Evolutionary conservation across 1,140 invertebrate genomes (phyloP), one percentile per base, ranked within the genome.

Genomic region (Chironomus striatipennis): DNA sequence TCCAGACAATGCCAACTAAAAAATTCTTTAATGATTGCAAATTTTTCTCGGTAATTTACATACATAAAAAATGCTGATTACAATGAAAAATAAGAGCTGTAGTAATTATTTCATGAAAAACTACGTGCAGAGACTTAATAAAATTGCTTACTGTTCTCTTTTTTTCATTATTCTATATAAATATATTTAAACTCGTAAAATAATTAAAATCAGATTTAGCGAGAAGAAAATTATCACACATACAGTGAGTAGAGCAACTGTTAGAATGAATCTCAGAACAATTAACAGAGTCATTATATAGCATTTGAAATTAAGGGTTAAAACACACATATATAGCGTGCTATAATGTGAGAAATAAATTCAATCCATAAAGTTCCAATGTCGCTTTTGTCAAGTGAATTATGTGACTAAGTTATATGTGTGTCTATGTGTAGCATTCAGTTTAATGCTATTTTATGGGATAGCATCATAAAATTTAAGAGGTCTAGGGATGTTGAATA

Each of bases 221-320:
- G 47, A 12, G 12, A 57, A 57, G n/a, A 57, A 57, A 57, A 57
- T 57, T 57, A 34, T 34, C 24, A 57, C n/a, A n/a, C n/a, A n/a
- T n/a, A n/a, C 12, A 57, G 47, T n/a, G n/a, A 57, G n/a, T n/a
- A n/a, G 47, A 57, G 15, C 47, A 57, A 57, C 47, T 57, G 47
- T 57, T 57, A 57, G n/a, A 57, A 57, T 57, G 47, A 57, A 57
- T n/a, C 47, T 57, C 47, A 1, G 12, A 57, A n/a, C 47, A 57
- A 57, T 57, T 57, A 57, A 57, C 47, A 57, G n/a, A 57, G 47
- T 57, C 47, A 57, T 57, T 57, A 57, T 57, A n/a, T 57, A 57
- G 47, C 47, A 57, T 12, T 34, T 57, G 47, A 57, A 57, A 57
- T 57, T 57, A 57, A 34, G 47, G n/a, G n/a, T 57, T 57, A 57